Conservation (phyloP, 1,140 invertebrate species). For the Charaxes varanes region DNA sequence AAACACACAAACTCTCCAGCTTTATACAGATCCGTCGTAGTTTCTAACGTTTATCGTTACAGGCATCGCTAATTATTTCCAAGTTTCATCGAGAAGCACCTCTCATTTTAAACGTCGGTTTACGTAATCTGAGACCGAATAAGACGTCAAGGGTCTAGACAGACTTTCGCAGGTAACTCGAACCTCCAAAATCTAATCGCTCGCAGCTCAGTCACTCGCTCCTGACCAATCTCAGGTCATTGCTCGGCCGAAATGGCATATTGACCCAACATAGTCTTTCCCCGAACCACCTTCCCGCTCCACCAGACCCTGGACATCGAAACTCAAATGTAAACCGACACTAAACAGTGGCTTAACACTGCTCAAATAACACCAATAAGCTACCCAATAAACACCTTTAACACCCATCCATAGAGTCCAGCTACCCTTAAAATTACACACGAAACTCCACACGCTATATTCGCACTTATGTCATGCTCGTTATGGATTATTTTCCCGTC, state of each 20-base stretch:
- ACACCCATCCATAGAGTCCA: slow-evolving; percentile 21
- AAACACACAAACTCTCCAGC: too few relatives aligned
- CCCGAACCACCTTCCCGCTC: slow-evolving; percentile 40
- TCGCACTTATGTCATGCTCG: slow-evolving; percentile 9
- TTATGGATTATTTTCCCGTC: slow-evolving; percentile 27
- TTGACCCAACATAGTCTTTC: slow-evolving; percentile 28
- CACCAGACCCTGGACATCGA: slow-evolving; percentile 51
- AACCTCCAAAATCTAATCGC: slow-evolving; percentile 12
- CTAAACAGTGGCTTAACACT: slow-evolving; percentile 60
- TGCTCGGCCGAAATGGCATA: slow-evolving; percentile 17
- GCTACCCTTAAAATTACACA: slow-evolving; percentile 14
- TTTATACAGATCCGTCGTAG: too few relatives aligned
- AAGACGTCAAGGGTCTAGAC: slow-evolving; percentile 2
- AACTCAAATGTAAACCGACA: slow-evolving; percentile 59
- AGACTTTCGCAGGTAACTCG: slow-evolving; percentile 7
- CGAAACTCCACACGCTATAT: slow-evolving; percentile 10
- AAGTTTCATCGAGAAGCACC: too few relatives aligned
- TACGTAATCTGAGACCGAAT: too few relatives aligned
- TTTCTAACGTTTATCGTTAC: too few relatives aligned
- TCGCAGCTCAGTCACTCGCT: slow-evolving; percentile 8
- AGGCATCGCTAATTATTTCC: too few relatives aligned
- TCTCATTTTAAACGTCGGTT: too few relatives aligned
- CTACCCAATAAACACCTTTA: slow-evolving; percentile 28
- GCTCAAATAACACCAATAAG: slow-evolving; percentile 27
- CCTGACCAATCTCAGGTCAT: slow-evolving; percentile 18